Evolutionary conservation across 2,797 vertebrate genomes (phyloP).

Genomic region (Rousettus madagascariensis): DNA sequence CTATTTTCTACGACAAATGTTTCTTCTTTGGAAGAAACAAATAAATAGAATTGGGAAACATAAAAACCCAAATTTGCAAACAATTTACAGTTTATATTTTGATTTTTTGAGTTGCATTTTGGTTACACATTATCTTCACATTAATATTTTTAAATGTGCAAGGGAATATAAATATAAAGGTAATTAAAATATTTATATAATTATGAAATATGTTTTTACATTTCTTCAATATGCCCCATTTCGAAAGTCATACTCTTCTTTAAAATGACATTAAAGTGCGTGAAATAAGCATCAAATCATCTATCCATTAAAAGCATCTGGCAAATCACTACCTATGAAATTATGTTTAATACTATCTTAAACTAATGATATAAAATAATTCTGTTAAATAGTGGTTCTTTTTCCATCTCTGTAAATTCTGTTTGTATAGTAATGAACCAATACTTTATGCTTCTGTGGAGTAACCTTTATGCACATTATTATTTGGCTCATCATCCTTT

Average conservation of each 20-base stretch:
- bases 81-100: not conserved
- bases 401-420: conserved; percentile 45
- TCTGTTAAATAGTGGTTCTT: conserved; percentile 45
- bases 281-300: conserved; percentile 52
- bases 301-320: conserved; percentile 49
- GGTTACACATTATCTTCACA: not conserved
- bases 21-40: not conserved
- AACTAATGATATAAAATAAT: conserved; percentile 61
- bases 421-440: conserved; percentile 46
- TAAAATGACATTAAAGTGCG: conserved; percentile 47
- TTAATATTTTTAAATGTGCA: not conserved
- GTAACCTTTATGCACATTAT: conserved; percentile 28
- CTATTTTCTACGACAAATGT: not conserved
- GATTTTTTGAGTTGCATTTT: not conserved
- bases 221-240: conserved; percentile 40
- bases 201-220: conserved; percentile 12
- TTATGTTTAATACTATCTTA: conserved; percentile 59
- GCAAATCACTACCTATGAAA: conserved; percentile 55
- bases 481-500: conserved; percentile 61
- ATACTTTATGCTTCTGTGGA: not conserved
- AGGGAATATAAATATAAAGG: not conserved
- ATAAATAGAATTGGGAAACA: not conserved
- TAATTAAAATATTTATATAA: conserved; percentile 44
- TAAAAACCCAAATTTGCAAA: not conserved
- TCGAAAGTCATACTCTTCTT: conserved; percentile 46